These are phyloP conservation scores for Rhimphoctona megacephalus DNA, from an alignment of 2,888 invertebrate species.

Conservation along the genomic window DNA sequence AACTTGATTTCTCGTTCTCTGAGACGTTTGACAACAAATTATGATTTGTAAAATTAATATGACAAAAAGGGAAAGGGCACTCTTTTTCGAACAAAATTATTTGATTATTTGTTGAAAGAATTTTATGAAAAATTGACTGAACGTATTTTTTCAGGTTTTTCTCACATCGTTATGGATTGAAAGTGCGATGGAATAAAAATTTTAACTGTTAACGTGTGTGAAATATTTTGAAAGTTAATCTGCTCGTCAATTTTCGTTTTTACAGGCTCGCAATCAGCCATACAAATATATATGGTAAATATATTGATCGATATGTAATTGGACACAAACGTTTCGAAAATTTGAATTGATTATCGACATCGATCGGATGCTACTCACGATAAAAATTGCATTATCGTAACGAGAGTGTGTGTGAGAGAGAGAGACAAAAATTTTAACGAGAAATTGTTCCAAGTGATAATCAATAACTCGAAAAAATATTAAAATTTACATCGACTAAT, in stretches of 20 bases:
- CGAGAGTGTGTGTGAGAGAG: not conserved
- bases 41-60: too few relatives aligned
- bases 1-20: too few relatives aligned
- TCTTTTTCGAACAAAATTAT: not conserved
- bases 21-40: too few relatives aligned
- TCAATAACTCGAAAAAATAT: not conserved
- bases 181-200: not conserved
- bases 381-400: conserved; percentile 22
- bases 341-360: not conserved
- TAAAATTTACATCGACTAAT: conserved; percentile 12
- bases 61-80: too few relatives aligned
- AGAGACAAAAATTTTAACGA: not conserved
- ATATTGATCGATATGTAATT: conserved; percentile 58
- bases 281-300: not conserved
- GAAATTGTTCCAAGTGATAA: not conserved
- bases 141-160: not conserved
- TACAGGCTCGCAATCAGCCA: conserved; percentile 14
- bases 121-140: not conserved
- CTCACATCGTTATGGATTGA: not conserved
- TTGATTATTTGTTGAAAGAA: not conserved
- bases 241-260: not conserved
- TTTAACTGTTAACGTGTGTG: not conserved
- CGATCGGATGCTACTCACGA: conserved; percentile 7
- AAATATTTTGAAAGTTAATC: not conserved
- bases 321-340: conserved; percentile 47